These are phyloP conservation scores for Pelmatolapia mariae DNA, from an alignment of 2,113 vertebrate genomes.

Conservation along the genomic window DNA sequence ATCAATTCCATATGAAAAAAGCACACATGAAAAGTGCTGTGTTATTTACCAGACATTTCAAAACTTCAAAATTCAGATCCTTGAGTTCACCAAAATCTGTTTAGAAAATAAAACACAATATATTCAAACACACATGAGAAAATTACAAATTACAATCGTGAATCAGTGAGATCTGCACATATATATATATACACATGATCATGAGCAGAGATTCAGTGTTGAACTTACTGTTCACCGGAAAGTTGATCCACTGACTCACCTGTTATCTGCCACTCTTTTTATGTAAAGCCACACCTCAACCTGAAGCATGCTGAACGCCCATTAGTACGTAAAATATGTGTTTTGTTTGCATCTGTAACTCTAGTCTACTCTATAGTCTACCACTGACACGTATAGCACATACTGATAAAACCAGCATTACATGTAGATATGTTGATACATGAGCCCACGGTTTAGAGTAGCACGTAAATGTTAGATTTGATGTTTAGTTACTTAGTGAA, in stretches of 20 bases:
- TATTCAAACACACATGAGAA: background rate
- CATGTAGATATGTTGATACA: too few relatives aligned
- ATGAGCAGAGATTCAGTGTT: background rate
- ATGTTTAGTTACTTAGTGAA: background rate
- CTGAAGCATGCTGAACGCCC: background rate
- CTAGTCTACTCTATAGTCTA: background rate
- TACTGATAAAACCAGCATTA: background rate
- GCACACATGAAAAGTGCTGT: background rate
- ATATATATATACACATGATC: background rate
- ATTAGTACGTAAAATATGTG: background rate
- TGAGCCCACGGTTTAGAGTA: background rate
- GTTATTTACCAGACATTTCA: constrained; percentile 23
- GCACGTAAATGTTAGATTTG: background rate
- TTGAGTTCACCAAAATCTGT: background rate
- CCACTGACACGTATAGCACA: too few relatives aligned
- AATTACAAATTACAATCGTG: background rate
- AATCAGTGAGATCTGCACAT: background rate
- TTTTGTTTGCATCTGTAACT: background rate
- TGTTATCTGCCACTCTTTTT: background rate
- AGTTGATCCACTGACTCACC: background rate
- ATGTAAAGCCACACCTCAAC: background rate
- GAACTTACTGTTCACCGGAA: background rate
- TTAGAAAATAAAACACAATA: background rate
- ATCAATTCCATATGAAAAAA: background rate
- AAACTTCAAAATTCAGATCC: background rate